Evolutionary conservation across 2,113 vertebrate genomes (phyloP), one percentile per base, ranked within the genome.

Genomic region (Scalopus aquaticus): DNA sequence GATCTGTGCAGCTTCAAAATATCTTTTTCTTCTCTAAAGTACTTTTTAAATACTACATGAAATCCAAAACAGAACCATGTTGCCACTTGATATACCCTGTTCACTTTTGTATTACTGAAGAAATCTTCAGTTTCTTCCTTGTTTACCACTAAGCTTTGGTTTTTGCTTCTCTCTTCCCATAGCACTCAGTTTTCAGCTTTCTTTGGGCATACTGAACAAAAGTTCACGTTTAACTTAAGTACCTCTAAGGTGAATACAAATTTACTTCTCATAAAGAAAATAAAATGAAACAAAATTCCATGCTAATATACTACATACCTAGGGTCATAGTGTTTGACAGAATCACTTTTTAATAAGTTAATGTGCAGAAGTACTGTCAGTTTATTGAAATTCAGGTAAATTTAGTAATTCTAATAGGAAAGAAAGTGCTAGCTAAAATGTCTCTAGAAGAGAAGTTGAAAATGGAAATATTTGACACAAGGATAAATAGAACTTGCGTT

Each of bases 401-500:
- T 92, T 93, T 95, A 73, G 77, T 92, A 69, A 74, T 95, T 26
- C 30, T 83, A 84, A 64, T 46, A 70, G 12, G 11, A 70, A 69
- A 90, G 44, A 79, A 83, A 76, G 64, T 76, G 26, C 60, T 87
- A 80, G 42, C 80, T 79, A 54, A 78, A 88, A 12, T 90, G 39
- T 81, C 46, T 90, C 30, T 2, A 54, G 44, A 93, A 74, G 73
- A 95, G n/a, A 91, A 89, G 39, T 83, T 74, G 62, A 64, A 89
- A 91, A 62, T 88, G 58, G 87, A 86, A 94, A 85, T 90, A 65
- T 79, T 74, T 95, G 96, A 90, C 85, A 93, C 73, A 92, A 93
- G 62, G 70, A 46, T 86, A 94, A 96, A 67, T 32, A 86, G 76
- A 83, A 88, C 26, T 94, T 88, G 4, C 24, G 74, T 67, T 74